Conservation (phyloP, 2,113 vertebrate species). For the Guaruba guarouba region DNA sequence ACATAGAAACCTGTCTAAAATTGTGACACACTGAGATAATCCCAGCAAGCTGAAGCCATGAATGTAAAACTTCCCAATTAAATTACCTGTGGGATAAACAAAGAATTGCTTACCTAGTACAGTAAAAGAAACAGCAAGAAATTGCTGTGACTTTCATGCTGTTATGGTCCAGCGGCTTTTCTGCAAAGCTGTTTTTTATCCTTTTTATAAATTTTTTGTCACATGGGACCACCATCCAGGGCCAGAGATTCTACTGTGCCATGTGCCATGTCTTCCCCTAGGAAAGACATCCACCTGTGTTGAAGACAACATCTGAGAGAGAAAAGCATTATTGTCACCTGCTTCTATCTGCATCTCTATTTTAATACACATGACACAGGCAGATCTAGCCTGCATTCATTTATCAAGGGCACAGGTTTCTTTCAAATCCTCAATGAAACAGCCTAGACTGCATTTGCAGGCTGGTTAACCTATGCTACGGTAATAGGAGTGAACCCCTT, state of each 20-base stretch:
- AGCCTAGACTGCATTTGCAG: background rate
- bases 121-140: background rate
- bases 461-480: background rate
- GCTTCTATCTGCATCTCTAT: background rate
- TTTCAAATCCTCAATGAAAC: background rate
- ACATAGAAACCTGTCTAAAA: background rate
- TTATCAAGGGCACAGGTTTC: background rate
- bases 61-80: background rate
- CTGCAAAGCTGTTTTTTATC: background rate
- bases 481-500: background rate
- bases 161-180: background rate
- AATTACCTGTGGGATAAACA: background rate
- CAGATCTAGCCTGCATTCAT: background rate
- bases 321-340: background rate
- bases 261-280: background rate
- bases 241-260: background rate
- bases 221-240: rapidly evolving
- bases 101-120: background rate
- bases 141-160: background rate
- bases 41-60: background rate
- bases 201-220: background rate
- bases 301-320: background rate
- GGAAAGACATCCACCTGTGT: background rate
- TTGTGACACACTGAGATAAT: slow-evolving; percentile 2
- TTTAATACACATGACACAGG: background rate